A percentile compares a stretch with the other conserved stretches of the same genome.
phyloP scores from a whole-genome alignment of 2,797 vertebrate genomes.

The Austrolebias charrua region DNA sequence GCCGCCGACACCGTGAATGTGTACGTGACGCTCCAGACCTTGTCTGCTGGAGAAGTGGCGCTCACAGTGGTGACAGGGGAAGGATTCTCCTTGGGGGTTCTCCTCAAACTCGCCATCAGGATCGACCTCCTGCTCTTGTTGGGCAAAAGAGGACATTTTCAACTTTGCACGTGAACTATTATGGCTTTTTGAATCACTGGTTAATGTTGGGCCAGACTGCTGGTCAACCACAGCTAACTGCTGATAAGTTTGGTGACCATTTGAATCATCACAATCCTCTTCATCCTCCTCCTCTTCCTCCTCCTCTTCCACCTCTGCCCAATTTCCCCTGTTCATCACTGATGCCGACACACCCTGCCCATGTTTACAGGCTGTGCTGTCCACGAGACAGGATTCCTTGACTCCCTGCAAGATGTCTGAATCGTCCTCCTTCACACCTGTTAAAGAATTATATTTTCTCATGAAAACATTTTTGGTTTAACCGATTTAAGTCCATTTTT shows the following conservation, averaged over 20 bases:
- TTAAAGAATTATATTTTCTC: constrained; percentile 15
- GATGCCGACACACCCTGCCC: constrained; percentile 41
- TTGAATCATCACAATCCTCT: constrained; percentile 62
- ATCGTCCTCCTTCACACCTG: constrained; percentile 87
- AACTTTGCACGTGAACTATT: constrained; percentile 52
- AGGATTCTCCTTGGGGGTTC: constrained; percentile 79
- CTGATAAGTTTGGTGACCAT: constrained; percentile 62
- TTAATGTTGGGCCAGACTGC: constrained; percentile 64
- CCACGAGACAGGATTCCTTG: constrained; percentile 68
- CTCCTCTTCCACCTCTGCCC: constrained; percentile 41
- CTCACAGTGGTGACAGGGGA: constrained; percentile 94
- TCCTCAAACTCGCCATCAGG: constrained; percentile 83
- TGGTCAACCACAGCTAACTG: constrained; percentile 58
- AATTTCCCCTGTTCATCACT: constrained; percentile 46
- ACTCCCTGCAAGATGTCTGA: constrained; percentile 75
- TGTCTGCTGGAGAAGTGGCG: constrained; percentile 94
- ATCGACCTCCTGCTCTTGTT: constrained; percentile 61
- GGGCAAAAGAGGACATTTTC: constrained; percentile 55
- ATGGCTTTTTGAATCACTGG: constrained; percentile 55
- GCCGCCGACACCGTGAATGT: constrained; percentile 87
- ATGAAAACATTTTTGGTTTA: constrained; percentile 2
- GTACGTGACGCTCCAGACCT: constrained; percentile 93
- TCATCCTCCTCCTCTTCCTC: constrained; percentile 36
- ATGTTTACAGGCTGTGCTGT: constrained; percentile 45
- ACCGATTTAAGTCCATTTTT: background rate